Evolutionary conservation across 1,140 invertebrate species (phyloP).

Genomic region (Propsilocerus akamusi): DNA sequence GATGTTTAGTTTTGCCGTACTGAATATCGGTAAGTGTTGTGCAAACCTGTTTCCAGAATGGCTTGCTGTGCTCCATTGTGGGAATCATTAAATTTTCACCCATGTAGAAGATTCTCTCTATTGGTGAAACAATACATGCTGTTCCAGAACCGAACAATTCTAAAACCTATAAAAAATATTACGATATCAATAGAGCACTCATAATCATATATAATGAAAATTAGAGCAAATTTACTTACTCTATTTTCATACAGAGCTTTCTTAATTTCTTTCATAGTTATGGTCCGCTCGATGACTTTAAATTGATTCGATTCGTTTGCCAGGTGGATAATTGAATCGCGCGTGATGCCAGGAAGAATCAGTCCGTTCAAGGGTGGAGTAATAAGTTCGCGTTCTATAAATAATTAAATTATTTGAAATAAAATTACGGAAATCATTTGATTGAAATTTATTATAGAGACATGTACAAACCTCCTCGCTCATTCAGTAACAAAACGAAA

Average conservation of each 20-base stretch:
- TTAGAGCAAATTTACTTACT: conserved; percentile 40
- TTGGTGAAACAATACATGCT: conserved; percentile 79
- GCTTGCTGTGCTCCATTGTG: conserved; percentile 48
- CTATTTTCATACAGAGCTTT: conserved; percentile 57
- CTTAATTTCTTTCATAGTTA: conserved; percentile 75
- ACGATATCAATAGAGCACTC: background rate
- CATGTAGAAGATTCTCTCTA: conserved; percentile 59
- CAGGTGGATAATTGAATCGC: conserved; percentile 72
- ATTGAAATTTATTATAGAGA: conserved; percentile 5
- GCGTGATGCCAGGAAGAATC: conserved; percentile 85
- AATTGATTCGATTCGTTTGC: conserved; percentile 72
- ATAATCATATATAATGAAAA: background rate
- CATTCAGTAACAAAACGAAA: conserved; percentile 75
- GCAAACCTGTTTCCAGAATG: conserved; percentile 46
- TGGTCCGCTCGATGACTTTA: conserved; percentile 58
- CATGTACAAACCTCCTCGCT: conserved; percentile 60
- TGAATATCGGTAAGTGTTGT: conserved; percentile 67
- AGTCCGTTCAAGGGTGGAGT: conserved; percentile 85
- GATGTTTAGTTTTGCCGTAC: conserved; percentile 60
- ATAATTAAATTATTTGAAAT: conserved; percentile 5
- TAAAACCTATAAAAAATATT: conserved; percentile 40
- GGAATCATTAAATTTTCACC: conserved; percentile 46
- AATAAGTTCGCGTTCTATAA: conserved; percentile 69
- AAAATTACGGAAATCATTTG: conserved; percentile 6
- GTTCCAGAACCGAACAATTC: conserved; percentile 93